Conservation (phyloP, 1,140 invertebrate genomes). For the Mylabris phalerata region DNA sequence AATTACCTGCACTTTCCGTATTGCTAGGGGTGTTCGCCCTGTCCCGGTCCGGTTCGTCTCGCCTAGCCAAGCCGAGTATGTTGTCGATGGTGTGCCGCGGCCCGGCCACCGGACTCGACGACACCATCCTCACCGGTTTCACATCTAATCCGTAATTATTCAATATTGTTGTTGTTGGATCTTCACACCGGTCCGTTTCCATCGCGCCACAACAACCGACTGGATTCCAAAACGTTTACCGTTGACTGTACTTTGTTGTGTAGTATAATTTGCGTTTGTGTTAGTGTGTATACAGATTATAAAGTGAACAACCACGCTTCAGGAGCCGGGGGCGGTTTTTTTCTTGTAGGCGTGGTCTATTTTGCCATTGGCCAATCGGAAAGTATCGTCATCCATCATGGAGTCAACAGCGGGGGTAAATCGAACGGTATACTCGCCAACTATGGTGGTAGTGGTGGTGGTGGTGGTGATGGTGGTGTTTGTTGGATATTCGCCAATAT, state of each 20-base stretch:
- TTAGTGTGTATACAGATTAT: neutral
- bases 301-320: conserved; percentile 24
- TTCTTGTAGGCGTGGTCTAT: conserved; percentile 1
- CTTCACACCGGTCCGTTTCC: conserved; percentile 41
- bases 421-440: neutral
- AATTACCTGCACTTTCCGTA: conserved; percentile 39
- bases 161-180: conserved; percentile 33
- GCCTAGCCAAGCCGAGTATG: conserved; percentile 40
- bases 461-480: no score
- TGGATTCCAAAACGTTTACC: conserved; percentile 13
- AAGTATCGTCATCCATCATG: neutral
- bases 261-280: neutral
- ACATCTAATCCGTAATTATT: conserved; percentile 31
- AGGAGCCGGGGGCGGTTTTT: conserved; percentile 26
- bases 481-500: no score
- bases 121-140: conserved; percentile 39
- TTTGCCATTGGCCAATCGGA: neutral
- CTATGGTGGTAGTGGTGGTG: no score
- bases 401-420: conserved; percentile 1
- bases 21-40: conserved; percentile 36
- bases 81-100: conserved; percentile 45
- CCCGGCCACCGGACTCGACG: conserved; percentile 31
- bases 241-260: no score
- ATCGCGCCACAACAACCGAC: conserved; percentile 38
- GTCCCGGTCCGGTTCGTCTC: conserved; percentile 29